Base-by-base conservation (phyloP, 2,113 vertebrate genomes). In the Gobius niger region DNA sequence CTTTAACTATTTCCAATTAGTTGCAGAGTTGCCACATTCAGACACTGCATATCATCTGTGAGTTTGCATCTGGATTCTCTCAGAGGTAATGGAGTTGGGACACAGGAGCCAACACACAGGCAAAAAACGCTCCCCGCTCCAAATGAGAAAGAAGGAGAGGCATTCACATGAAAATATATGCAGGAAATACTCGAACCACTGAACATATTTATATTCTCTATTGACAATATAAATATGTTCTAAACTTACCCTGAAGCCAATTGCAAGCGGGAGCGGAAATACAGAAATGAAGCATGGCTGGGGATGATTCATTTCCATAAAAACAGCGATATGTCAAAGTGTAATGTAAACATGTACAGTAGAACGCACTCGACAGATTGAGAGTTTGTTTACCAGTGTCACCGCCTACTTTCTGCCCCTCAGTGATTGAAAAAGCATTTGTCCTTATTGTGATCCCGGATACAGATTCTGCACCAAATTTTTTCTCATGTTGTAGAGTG, bases 1-100 rank as follows among this genome's bases (percentile, higher is more conserved):
- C 16, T 8, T 52, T n/a, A 9, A 52, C 51, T 54, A 54, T 24
- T 54, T 16, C 10, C 18, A 54, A 18, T 12, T 51, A 16, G 14
- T 51, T 54, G 10, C 52, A 54, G 1, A 10, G 52, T 54, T 9
- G 6, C 5, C 9, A 18, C 18, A 24, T 54, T 54, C 18, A 54
- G 18, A 54, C 24, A 12, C 52, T 12, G 9, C 13, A 10, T 10
- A 12, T 16, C 18, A 5, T 6, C 18, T 24, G 52, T 54, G 9
- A 24, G 52, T 10, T 34, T 34, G 5, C 24, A 16, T 52, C 51
- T 52, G 8, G 56, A 70, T 56, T 82, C 61, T 75, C 67, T 64
- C 70, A 80, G 72, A 82, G 74, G 75, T 78, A 83, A 87, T 83
- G 78, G 80, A 83, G 72, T 80, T 70, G 67, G 75, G 83, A 74